Base-by-base conservation (phyloP, 2,797 vertebrate genomes). In the Propithecus perrieri region DNA sequence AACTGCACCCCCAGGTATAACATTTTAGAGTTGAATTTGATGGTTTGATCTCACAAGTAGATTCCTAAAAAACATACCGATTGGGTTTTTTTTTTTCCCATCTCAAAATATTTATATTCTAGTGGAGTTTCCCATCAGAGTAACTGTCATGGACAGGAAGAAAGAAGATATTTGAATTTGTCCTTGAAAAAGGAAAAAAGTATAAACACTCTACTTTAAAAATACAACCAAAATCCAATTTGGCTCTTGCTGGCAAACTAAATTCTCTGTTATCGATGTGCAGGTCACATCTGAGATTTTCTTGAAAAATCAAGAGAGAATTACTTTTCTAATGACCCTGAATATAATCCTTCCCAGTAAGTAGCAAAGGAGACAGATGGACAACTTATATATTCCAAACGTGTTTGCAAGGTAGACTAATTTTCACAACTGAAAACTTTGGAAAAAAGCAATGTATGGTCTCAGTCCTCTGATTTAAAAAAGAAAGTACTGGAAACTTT, bases 221-320 rank as follows among this genome's bases (percentile, higher is more conserved):
- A 95, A 92, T 90, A 93, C 57, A 97, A 79, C 59, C 80, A 50
- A 97, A 97, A 97, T 97, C 91, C 86, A 97, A 95, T 96, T 95
- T 28, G 9, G 69, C 53, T 95, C 76, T 96, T 85, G 61, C 86
- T 78, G 46, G 87, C 71, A 93, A 94, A 72, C 95, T 95, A 83
- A 95, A 95, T 94, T 88, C 96, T 81, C 79, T 95, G 43, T 87
- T 96, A 97, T 93, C 95, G 88, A 85, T 14, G 91, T 97, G 95
- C 94, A 92, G 94, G 91, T 96, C 91, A 90, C 94, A 98, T 95
- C 93, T 96, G 94, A 89, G 76, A 94, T 97, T 97, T 96, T 97
- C 97, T 97, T 91, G 86, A 94, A 97, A 97, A 97, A 97, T 96
- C 97, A 95, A 97, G 89, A 95, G 86, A 95, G 91, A 97, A 98